phyloP scores from a whole-genome alignment of 2,797 vertebrate genomes.

The Cyclura pinguis region DNA sequence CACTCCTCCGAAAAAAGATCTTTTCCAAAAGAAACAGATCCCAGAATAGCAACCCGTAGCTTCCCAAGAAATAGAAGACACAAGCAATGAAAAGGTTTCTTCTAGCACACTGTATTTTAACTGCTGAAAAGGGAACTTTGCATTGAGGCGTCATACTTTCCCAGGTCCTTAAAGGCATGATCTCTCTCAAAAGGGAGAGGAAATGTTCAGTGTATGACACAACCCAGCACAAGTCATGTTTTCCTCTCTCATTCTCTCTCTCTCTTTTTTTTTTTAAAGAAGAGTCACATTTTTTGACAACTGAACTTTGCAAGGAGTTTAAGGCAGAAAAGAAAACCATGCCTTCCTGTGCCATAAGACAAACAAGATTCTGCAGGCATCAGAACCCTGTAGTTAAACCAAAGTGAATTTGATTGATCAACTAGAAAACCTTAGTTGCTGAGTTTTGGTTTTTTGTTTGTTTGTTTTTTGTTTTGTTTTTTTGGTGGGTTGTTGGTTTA shows the following conservation, averaged over 20 bases:
- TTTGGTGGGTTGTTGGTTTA: neutral
- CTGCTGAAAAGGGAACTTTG: neutral
- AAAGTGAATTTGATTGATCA: neutral
- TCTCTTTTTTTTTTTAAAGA: neutral
- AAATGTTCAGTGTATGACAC: neutral
- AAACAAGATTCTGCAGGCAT: slow-evolving; percentile 24
- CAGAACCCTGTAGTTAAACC: slow-evolving; percentile 21
- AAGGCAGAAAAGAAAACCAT: slow-evolving; percentile 32
- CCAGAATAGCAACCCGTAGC: neutral
- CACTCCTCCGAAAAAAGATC: neutral
- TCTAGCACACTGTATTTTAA: neutral
- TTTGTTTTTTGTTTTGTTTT: neutral
- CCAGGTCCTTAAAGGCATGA: neutral
- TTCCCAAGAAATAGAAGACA: neutral
- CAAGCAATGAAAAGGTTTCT: neutral
- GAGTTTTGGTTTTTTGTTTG: neutral
- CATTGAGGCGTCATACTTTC: neutral
- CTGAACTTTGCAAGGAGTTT: slow-evolving; percentile 49
- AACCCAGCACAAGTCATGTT: slow-evolving; percentile 23
- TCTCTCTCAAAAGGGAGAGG: neutral
- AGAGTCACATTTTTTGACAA: slow-evolving; percentile 14
- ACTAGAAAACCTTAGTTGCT: slow-evolving; percentile 2
- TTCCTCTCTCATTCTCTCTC: no score
- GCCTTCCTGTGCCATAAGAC: neutral
- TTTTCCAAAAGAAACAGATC: neutral